A percentile compares a stretch with the other conserved stretches of the same genome.
These are phyloP conservation scores for Anadara kagoshimensis DNA, from an alignment of 1,140 invertebrate genomes.

Conservation along the genomic window DNA sequence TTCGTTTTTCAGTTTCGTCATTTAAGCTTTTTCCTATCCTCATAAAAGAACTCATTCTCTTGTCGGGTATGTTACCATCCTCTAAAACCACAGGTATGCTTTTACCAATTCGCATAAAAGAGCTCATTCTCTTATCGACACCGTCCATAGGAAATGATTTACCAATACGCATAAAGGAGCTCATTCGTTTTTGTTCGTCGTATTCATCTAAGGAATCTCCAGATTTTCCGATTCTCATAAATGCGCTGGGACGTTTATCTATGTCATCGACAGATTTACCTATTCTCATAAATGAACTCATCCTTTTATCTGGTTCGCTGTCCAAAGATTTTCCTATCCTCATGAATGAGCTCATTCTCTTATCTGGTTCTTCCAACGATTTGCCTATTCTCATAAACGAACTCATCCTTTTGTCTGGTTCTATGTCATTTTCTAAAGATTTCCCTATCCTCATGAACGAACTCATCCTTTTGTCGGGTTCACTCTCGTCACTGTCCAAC, in stretches of 20 bases:
- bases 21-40: constrained; percentile 16
- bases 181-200: constrained; percentile 9
- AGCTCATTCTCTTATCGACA: constrained; percentile 4
- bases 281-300: constrained; percentile 36
- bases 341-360: constrained; percentile 29
- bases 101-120: constrained; percentile 24
- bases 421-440: neutral
- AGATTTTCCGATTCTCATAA: neutral
- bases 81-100: neutral
- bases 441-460: constrained; percentile 25
- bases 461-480: neutral
- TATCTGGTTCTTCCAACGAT: constrained; percentile 16
- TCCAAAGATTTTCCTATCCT: constrained; percentile 27
- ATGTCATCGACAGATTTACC: constrained; percentile 20
- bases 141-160: constrained; percentile 8
- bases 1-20: constrained; percentile 5
- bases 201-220: too few species aligned
- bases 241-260: constrained; percentile 3
- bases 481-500: neutral
- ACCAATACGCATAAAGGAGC: constrained; percentile 32
- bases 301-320: constrained; percentile 9
- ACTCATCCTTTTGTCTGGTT: constrained; percentile 14
- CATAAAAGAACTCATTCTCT: constrained; percentile 9
- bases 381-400: constrained; percentile 40
- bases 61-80: neutral